Evolutionary conservation across 2,797 vertebrate genomes (phyloP).

Genomic region (Gobionotothen gibberifrons): DNA sequence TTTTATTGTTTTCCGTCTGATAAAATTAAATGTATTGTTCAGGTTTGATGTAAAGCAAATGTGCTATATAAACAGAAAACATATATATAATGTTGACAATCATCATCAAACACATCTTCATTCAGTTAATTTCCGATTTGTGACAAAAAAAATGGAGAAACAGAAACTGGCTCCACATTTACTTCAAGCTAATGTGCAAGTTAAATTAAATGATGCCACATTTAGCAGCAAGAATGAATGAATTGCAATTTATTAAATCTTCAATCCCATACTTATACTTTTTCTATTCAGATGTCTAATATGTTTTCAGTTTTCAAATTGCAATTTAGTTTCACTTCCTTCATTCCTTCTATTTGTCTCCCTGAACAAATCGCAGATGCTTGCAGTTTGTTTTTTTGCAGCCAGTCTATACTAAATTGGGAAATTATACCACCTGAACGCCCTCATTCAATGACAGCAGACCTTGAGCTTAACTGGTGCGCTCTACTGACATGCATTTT

Average conservation of each 20-base stretch:
- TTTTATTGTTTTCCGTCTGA: too few species aligned
- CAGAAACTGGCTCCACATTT: not conserved
- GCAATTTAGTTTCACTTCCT: slow-evolving; percentile 12
- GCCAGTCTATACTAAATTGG: not conserved
- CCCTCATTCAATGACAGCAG: not conserved
- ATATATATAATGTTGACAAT: too few species aligned
- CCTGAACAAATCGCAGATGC: not conserved
- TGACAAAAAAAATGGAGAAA: too few species aligned
- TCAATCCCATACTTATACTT: not conserved
- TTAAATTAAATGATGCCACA: not conserved
- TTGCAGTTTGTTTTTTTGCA: not conserved
- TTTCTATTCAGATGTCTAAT: not conserved
- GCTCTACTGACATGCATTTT: not conserved
- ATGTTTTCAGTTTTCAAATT: not conserved
- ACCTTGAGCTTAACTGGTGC: not conserved
- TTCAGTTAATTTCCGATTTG: not conserved
- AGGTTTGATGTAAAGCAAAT: too few species aligned
- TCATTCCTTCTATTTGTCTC: slow-evolving; percentile 2
- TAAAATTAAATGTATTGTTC: too few species aligned
- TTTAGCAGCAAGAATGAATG: not conserved
- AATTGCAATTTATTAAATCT: not conserved
- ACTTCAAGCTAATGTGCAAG: not conserved
- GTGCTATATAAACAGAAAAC: too few species aligned
- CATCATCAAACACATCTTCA: too few species aligned
- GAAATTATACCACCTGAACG: not conserved